Evolutionary conservation across 2,888 invertebrate genomes (phyloP).

Genomic region (Lasioglossum figueresi): DNA sequence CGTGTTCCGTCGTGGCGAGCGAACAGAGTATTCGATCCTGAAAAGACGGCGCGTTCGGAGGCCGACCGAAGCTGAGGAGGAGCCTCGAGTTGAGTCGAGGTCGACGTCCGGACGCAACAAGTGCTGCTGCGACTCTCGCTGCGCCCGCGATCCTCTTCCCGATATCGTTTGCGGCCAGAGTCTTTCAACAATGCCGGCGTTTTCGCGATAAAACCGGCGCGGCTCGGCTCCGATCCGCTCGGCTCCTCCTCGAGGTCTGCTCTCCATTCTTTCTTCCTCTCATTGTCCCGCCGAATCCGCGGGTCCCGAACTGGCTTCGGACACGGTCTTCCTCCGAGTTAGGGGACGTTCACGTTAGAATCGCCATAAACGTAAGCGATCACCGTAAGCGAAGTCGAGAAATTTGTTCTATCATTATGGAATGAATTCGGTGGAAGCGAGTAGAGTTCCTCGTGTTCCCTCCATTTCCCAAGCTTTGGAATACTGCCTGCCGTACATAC

Average conservation of each 20-base stretch:
- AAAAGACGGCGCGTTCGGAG: slow-evolving; percentile 50
- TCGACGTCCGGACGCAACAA: slow-evolving; percentile 84
- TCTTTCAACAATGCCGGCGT: slow-evolving; percentile 36
- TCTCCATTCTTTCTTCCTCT: not conserved
- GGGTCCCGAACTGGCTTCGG: not conserved
- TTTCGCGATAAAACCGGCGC: slow-evolving; percentile 29
- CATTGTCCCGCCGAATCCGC: not conserved
- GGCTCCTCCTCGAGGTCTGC: not conserved
- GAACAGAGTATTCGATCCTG: slow-evolving; percentile 43
- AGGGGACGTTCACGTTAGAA: not conserved
- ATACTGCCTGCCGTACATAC: too few relatives aligned
- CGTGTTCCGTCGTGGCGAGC: not conserved
- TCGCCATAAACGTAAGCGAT: not conserved
- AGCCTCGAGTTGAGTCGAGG: slow-evolving; percentile 75
- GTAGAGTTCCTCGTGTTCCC: not conserved
- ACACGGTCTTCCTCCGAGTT: not conserved
- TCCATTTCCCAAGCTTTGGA: too few relatives aligned
- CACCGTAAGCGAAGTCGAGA: not conserved
- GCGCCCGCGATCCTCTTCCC: slow-evolving; percentile 62
- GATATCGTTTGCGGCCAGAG: slow-evolving; percentile 49
- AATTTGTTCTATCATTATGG: not conserved
- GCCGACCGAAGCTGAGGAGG: slow-evolving; percentile 60
- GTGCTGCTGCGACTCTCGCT: slow-evolving; percentile 76
- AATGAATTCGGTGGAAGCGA: not conserved
- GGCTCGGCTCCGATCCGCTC: not conserved